Evolutionary conservation across 1,140 invertebrate genomes (phyloP), one percentile per base, ranked within the genome.

Genomic region (Conopomorpha cramerella): DNA sequence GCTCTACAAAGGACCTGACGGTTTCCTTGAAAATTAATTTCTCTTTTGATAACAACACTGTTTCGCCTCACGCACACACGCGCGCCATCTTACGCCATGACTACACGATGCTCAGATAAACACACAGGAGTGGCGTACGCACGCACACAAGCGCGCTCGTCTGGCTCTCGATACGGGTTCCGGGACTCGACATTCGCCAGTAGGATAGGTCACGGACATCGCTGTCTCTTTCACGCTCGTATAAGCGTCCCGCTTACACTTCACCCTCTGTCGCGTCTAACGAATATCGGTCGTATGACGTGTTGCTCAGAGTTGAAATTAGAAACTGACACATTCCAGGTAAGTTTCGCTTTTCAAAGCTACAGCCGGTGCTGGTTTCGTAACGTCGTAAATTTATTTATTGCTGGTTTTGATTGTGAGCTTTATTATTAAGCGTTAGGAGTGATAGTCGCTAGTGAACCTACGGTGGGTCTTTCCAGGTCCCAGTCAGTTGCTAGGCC

Each of bases 341-440:
- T 68, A 72, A 74, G 71, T 72, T 72, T 74, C 66, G 61, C 66
- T 74, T 72, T 71, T n/a, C 65, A 60, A 68, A 70, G 55, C 62
- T 57, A 27, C 34, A 30, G 33, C 36, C 39, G 16, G n/a, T n/a
- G n/a, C n/a, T 30, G 27, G 34, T 41, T 28, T 15, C 25, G 41
- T 37, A 59, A 59, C 26, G 49, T 41, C 34, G 10, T 54, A 64
- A 41, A 35, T 30, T 18, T 27, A 15, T 19, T 26, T 14, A 19
- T 14, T 29, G 19, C 32, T 6, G 2, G 11, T 30, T 28, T 10
- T n/a, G 8, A 28, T 31, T 45, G 28, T 49, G 11, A 38, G 17
- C 25, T 38, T 42, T 52, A 49, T 45, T 10, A 0, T 1, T 0
- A 12, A 8, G 6, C 8, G 0, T 3, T 32, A 55, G 61, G 38